Evolutionary conservation across 2,888 invertebrate species (phyloP), one percentile per base, ranked within the genome.

Genomic region (Acanthacorydalis orientalis): DNA sequence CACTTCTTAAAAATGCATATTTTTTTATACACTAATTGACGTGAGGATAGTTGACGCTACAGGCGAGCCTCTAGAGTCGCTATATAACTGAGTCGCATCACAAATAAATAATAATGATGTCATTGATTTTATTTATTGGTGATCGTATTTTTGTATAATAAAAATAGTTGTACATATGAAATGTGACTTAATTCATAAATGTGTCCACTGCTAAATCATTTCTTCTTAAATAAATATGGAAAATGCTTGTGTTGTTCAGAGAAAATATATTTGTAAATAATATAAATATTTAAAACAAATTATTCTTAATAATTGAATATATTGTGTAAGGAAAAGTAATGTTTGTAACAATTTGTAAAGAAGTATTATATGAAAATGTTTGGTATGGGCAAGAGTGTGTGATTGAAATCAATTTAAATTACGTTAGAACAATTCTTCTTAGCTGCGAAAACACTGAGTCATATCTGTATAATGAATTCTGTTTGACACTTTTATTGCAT

Each of bases 231-330:
- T 37, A 14, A 37, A 37, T 14, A 23, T 23, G 23, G 37, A 37
- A 37, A 37, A 37, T 37, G 37, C 37, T 37, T 37, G 14, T 37
- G 14, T 12, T 37, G 14, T 37, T 12, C 31, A 49, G 45, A 41
- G 48, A 34, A 48, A 45, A 50, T 50, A 37, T 50, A 48, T 50
- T 46, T 50, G 50, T 50, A 50, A 48, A 50, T 50, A 50, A 46
- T 50, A 50, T 50, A 50, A 48, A 50, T 50, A 50, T 50, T 50
- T 50, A 50, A 50, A 48, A 47, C 47, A 48, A 47, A 48, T 48
- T 47, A 47, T 48, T 47, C 41, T 47, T 44, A 49, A 23, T 35
- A 47, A 50, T 40, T 45, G 48, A 49, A 47, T 47, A 50, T 50
- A 50, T 48, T 50, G 41, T 44, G 43, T 43, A 48, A 50, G 38